phyloP scores from a whole-genome alignment of 2,888 invertebrate species.

The Actias luna region DNA sequence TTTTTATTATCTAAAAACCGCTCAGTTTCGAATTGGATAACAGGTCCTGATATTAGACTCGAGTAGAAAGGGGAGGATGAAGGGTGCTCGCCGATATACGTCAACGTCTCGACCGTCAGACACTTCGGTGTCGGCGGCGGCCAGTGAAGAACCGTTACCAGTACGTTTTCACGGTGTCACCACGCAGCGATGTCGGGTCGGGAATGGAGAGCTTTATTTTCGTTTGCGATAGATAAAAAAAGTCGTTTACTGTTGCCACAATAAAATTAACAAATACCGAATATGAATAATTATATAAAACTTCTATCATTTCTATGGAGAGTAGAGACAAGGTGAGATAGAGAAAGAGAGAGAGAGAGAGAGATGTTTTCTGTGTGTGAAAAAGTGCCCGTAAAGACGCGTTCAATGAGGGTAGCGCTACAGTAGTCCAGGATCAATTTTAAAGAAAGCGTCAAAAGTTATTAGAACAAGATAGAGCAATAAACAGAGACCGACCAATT shows the following conservation, averaged over 20 bases:
- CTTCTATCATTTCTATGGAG: no score
- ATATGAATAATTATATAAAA: not conserved
- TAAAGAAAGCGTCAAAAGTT: no score
- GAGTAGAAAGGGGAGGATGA: slow-evolving; percentile 72
- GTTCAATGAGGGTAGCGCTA: no score
- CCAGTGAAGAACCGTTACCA: slow-evolving; percentile 78
- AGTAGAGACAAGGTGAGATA: no score
- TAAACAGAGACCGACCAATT: no score
- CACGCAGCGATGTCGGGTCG: slow-evolving; percentile 63
- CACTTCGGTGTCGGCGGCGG: slow-evolving; percentile 74
- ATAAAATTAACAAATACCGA: slow-evolving; percentile 13
- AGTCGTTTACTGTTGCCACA: not conserved
- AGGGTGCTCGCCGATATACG: slow-evolving; percentile 69
- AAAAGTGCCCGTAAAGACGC: no score
- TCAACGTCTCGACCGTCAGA: slow-evolving; percentile 75
- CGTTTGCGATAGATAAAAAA: slow-evolving; percentile 6
- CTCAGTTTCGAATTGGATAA: slow-evolving; percentile 67
- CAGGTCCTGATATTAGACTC: slow-evolving; percentile 81
- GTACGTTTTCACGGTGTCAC: slow-evolving; percentile 68
- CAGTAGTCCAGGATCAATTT: no score
- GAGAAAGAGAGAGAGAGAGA: no score
- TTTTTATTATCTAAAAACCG: slow-evolving; percentile 23
- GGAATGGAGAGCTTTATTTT: slow-evolving; percentile 35
- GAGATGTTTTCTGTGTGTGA: no score
- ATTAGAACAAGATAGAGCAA: no score